Conservation (phyloP, 1,140 invertebrate species). For the Ostrea denselamellosa region DNA sequence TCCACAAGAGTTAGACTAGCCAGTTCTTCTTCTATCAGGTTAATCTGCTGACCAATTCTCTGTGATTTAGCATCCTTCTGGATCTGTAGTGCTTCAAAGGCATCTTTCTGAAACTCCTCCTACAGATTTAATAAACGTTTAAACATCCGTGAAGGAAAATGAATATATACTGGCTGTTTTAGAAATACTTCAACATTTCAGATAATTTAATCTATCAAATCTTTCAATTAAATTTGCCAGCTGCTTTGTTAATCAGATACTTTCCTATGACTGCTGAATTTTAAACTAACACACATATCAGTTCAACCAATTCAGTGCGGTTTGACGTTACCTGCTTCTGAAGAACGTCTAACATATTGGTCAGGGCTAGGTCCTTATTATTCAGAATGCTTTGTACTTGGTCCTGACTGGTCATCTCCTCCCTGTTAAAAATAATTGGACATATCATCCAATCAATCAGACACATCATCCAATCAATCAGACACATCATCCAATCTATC, state of each 20-base stretch:
- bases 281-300: neutral
- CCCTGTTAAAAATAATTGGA: constrained; percentile 57
- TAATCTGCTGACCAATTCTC: constrained; percentile 86
- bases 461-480: no score
- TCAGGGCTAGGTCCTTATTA: constrained; percentile 59
- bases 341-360: constrained; percentile 58
- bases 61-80: constrained; percentile 87
- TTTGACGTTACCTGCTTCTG: constrained; percentile 63
- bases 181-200: no score
- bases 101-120: constrained; percentile 85
- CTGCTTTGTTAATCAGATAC: no score
- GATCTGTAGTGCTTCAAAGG: constrained; percentile 86
- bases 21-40: constrained; percentile 87
- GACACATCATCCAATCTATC: no score
- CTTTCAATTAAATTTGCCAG: no score
- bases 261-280: neutral
- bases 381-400: constrained; percentile 66
- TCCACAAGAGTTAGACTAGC: constrained; percentile 86
- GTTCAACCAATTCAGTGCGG: neutral
- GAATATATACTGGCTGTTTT: no score
- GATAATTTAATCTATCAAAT: no score
- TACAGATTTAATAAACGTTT: constrained; percentile 44
- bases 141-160: no score
- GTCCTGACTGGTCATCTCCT: constrained; percentile 55
- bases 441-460: no score